These are phyloP conservation scores for Phalacrocorax carbo DNA, from an alignment of 2,113 vertebrate genomes.

Conservation along the genomic window DNA sequence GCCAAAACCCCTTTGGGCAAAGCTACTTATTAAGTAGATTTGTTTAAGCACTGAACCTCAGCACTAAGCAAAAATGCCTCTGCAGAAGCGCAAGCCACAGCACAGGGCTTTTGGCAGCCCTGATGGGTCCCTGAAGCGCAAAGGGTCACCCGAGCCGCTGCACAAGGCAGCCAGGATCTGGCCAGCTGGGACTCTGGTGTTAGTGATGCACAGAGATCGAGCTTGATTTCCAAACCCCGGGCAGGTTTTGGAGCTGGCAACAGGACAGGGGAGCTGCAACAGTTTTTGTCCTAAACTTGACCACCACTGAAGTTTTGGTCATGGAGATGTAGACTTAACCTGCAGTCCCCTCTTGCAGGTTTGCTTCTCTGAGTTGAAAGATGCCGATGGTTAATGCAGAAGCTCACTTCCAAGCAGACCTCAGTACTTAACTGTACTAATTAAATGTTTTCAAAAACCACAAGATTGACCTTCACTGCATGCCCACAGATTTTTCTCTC, in stretches of 20 bases:
- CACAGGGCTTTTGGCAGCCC: background rate
- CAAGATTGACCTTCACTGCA: constrained; percentile 55
- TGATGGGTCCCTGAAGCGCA: background rate
- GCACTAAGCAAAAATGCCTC: background rate
- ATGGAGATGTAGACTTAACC: fast-evolving
- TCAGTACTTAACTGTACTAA: constrained; percentile 11
- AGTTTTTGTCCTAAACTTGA: background rate
- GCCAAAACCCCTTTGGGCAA: background rate
- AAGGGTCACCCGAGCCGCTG: background rate
- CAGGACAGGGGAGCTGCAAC: background rate
- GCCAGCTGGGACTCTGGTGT: background rate
- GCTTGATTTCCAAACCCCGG: background rate
- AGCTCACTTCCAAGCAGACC: background rate
- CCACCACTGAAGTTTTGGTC: fast-evolving
- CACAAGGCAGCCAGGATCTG: background rate
- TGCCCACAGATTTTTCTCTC: constrained; percentile 55
- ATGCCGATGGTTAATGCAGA: background rate
- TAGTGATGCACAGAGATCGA: background rate
- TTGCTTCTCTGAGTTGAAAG: background rate
- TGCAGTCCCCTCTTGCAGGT: background rate
- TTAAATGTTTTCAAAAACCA: constrained; percentile 54
- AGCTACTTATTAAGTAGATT: background rate
- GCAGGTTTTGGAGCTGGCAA: background rate
- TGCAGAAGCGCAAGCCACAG: background rate
- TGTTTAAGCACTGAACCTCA: background rate